phyloP scores from a whole-genome alignment of 2,113 vertebrate species.

The Mesembrinibis cayennensis region DNA sequence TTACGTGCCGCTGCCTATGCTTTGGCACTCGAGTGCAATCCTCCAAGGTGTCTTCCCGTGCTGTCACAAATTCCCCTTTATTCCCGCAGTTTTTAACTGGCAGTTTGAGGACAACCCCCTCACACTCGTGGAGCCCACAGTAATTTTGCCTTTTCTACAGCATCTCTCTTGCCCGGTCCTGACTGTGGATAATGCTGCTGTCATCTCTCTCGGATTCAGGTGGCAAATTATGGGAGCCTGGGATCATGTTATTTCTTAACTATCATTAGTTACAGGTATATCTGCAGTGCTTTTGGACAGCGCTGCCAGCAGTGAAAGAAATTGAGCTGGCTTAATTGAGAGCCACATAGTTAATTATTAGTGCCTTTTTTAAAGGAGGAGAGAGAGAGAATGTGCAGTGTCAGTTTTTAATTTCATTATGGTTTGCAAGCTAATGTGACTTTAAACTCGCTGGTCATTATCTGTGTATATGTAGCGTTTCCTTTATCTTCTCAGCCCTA shows the following conservation, averaged over 20 bases:
- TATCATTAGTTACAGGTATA: background rate
- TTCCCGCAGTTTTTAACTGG: background rate
- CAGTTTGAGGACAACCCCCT: background rate
- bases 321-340: constrained; percentile 28
- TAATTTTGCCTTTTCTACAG: background rate
- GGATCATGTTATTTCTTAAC: background rate
- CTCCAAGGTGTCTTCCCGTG: background rate
- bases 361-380: background rate
- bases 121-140: fast-evolving
- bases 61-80: background rate
- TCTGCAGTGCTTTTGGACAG: background rate
- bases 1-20: background rate
- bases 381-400: background rate
- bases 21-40: background rate
- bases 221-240: background rate
- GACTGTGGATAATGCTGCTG: background rate
- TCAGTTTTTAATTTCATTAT: constrained; percentile 46
- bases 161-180: background rate
- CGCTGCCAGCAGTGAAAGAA: background rate
- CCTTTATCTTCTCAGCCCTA: background rate
- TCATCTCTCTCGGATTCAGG: background rate
- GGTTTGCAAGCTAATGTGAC: background rate
- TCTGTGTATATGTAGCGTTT: background rate
- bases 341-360: constrained; percentile 38
- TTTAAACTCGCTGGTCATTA: background rate